Conservation (phyloP, 2,888 invertebrate species). For the Petrolisthes manimaculis region DNA sequence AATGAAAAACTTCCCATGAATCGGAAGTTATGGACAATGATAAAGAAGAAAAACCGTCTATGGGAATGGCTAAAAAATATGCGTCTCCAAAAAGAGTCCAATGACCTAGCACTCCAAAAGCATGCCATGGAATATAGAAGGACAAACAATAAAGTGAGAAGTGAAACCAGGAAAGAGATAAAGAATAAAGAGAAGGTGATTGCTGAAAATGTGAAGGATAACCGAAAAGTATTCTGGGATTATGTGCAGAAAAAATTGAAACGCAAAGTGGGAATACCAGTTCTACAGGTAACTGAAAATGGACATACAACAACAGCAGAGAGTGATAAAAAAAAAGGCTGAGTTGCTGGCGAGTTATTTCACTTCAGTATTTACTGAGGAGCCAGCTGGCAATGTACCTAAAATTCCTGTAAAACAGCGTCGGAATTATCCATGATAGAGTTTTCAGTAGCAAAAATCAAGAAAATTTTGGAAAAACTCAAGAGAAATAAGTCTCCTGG, state of each 20-base stretch:
- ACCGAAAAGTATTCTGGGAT: too few species aligned
- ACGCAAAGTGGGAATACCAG: too few species aligned
- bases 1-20: too few species aligned
- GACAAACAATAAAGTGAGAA: neutral
- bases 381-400: neutral
- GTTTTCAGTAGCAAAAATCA: too few species aligned
- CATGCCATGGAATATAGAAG: neutral
- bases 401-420: neutral
- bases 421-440: neutral
- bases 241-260: too few species aligned
- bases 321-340: too few species aligned
- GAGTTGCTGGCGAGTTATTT: neutral
- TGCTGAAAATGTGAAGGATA: too few species aligned
- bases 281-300: too few species aligned
- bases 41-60: conserved; percentile 15
- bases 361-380: neutral
- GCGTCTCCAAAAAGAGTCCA: too few species aligned
- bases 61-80: conserved; percentile 2
- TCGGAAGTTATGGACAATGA: neutral
- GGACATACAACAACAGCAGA: too few species aligned
- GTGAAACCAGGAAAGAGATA: conserved; percentile 18
- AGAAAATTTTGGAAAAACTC: neutral
- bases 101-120: too few species aligned
- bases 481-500: neutral
- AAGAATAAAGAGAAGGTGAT: too few species aligned